A percentile compares a stretch with the other conserved stretches of the same genome.
phyloP scores from a whole-genome alignment of 2,888 invertebrate species.

The Erannis defoliaria region DNA sequence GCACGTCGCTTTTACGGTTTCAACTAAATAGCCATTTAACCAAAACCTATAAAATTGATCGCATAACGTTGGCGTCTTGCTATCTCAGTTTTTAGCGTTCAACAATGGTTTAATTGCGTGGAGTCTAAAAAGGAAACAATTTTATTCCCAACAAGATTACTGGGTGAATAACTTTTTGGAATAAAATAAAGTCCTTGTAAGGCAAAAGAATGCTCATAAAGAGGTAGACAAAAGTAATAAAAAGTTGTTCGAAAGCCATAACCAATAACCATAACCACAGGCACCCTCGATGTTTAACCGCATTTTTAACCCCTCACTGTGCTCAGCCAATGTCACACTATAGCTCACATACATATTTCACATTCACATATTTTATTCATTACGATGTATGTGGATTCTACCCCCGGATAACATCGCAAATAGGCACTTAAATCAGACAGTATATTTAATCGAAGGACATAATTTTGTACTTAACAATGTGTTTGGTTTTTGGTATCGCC shows the following conservation, averaged over 20 bases:
- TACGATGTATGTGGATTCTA: slow-evolving; percentile 60
- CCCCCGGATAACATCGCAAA: slow-evolving; percentile 25
- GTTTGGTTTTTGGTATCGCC: neutral
- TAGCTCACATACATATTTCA: too few species aligned
- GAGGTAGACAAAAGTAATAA: slow-evolving; percentile 28
- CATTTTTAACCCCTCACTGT: slow-evolving; percentile 71
- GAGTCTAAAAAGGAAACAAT: slow-evolving; percentile 10
- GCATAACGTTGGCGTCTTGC: slow-evolving; percentile 11
- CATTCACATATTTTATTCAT: slow-evolving; percentile 78
- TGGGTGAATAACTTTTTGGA: neutral
- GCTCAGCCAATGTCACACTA: slow-evolving; percentile 54
- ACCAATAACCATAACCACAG: slow-evolving; percentile 30
- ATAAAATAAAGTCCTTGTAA: slow-evolving; percentile 9
- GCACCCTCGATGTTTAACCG: slow-evolving; percentile 40
- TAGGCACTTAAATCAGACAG: neutral
- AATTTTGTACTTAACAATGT: too few species aligned
- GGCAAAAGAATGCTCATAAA: slow-evolving; percentile 29
- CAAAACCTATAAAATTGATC: slow-evolving; percentile 45
- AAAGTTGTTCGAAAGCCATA: too few species aligned
- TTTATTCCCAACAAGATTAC: slow-evolving; percentile 7
- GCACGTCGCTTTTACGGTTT: slow-evolving; percentile 52
- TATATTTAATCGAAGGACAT: too few species aligned
- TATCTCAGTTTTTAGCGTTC: neutral
- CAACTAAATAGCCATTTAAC: slow-evolving; percentile 50
- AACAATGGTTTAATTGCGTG: slow-evolving; percentile 9